A percentile compares a stretch with the other conserved stretches of the same genome.
Evolutionary conservation across 2,797 vertebrate species (phyloP).

Genomic region (Enteromius viviparus): DNA sequence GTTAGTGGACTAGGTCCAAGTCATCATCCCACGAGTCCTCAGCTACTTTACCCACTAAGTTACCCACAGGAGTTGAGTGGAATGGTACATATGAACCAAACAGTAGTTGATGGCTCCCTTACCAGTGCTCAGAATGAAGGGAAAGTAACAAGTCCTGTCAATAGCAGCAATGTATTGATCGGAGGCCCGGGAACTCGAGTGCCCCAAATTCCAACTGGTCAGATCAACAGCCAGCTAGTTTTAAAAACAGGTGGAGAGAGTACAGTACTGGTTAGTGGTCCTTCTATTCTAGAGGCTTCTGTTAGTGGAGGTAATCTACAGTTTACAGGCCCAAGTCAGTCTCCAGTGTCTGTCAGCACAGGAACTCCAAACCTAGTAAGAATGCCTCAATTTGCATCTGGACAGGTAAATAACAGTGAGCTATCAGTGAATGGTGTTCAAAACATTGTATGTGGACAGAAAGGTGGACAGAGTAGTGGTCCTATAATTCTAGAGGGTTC

Average conservation of each 20-base stretch:
- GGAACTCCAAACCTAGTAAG: neutral
- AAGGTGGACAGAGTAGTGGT: neutral
- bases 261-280: neutral
- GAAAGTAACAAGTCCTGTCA: neutral
- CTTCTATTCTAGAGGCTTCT: neutral
- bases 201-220: neutral
- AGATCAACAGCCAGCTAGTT: neutral
- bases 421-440: slow-evolving; percentile 1
- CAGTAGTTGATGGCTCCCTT: neutral
- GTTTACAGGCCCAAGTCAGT: neutral
- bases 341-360: neutral
- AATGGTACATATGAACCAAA: neutral
- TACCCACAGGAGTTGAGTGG: neutral
- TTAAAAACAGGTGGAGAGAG: neutral
- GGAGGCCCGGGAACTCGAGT: neutral
- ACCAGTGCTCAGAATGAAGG: neutral
- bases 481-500: neutral
- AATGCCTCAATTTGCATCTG: neutral
- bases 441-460: neutral
- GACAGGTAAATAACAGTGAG: neutral
- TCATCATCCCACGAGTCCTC: neutral
- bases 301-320: neutral
- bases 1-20: neutral
- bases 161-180: neutral
- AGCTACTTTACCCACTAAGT: neutral